Evolutionary conservation across 2,113 vertebrate species (phyloP), one percentile per base, ranked within the genome.

Genomic region (Thalassarche chlororhynchos): DNA sequence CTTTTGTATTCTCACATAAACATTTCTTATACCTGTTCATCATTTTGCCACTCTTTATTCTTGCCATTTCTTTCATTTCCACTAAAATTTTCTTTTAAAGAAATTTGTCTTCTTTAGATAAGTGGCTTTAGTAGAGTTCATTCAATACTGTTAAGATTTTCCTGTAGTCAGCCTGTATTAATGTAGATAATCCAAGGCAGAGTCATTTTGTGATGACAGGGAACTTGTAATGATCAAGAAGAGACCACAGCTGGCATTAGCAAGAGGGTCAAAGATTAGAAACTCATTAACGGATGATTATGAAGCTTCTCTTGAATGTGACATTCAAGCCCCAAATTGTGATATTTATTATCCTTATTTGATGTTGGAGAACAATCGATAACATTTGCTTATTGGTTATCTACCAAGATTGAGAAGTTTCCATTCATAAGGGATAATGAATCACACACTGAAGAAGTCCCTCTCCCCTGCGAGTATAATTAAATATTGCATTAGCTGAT

Each of bases 321-420:
- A 84, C 72, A 93, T 92, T 79, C 81, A 77, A 75, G 44, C 64
- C 38, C 34, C 40, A 84, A 80, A 91, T 23, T 90, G 42, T 87
- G 78, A 87, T 95, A 93, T 96, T 98, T 97, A 83, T 95, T 96
- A 96, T 89, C 69, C 71, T 95, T 90, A 66, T 87, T 76, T 89
- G 60, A 74, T 95, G 92, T 20, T 87, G 66, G 55, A 92, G 87
- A 80, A 76, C 75, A 78, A 93, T 98, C 94, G 92, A 93, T 92
- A 94, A 28, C 75, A 57, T 90, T 92, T 97, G 86, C 28, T 92
- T 91, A 94, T 87, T 96, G 64, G 76, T 85, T 92, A 96, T 94
- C 86, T 87, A 83, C 71, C 38, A 76, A 78, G 82, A 97, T 74
- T 21, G 57, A 72, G 90, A 79, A 86, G 97, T 97, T 80, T 76